phyloP scores from a whole-genome alignment of 1,140 invertebrate species.

The Polypedilum pembai region DNA sequence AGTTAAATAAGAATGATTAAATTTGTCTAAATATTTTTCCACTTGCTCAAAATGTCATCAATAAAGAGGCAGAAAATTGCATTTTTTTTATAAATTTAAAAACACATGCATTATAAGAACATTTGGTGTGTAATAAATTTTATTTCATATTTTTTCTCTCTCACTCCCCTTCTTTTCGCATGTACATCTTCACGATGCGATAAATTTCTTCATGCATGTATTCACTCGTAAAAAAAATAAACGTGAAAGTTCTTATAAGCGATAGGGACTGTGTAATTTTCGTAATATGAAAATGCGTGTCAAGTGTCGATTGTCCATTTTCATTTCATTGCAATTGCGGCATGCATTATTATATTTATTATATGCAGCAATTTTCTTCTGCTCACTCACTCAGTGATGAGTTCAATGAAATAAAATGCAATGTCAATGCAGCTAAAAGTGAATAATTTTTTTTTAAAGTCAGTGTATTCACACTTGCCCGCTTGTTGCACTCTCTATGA shows the following conservation, averaged over 20 bases:
- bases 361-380: neutral
- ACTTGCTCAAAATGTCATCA: neutral
- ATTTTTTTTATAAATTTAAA: neutral
- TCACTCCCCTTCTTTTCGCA: neutral
- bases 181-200: constrained; percentile 16
- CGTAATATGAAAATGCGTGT: constrained; percentile 2
- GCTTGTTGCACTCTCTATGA: neutral
- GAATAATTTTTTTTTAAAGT: neutral
- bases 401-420: neutral
- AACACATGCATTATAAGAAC: neutral
- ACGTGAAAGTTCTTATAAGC: neutral
- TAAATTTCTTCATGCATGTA: neutral
- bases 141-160: constrained; percentile 7
- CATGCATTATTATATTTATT: neutral
- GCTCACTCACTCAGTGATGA: neutral
- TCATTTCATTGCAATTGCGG: constrained; percentile 11
- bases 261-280: neutral
- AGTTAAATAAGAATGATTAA: constrained; percentile 35
- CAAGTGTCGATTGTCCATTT: constrained; percentile 16
- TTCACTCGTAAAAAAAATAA: neutral
- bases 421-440: neutral
- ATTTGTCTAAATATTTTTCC: constrained; percentile 30
- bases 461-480: neutral
- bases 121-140: constrained; percentile 12
- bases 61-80: neutral